Evolutionary conservation across 2,797 vertebrate species (phyloP), one percentile per base, ranked within the genome.

Genomic region (Pteronotus mesoamericanus): DNA sequence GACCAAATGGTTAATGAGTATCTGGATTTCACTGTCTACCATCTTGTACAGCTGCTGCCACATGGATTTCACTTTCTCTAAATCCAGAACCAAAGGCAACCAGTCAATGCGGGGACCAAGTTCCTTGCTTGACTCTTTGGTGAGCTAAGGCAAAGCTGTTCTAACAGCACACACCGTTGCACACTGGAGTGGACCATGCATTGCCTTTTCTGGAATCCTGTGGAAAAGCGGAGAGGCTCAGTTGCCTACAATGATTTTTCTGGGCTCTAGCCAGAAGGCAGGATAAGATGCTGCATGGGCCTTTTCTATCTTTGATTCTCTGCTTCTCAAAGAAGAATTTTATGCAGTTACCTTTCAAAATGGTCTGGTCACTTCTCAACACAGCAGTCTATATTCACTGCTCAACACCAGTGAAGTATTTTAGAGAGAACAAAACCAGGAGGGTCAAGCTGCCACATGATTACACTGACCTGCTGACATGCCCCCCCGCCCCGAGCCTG

Each of bases 361-460:
- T 9, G 66, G 44, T 5, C 42, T 53, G 53, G 42, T 9, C 29
- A 34, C 64, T 6, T 80, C n/a, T 39, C 6, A 77, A 46, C 37
- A 8, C 32, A 8, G 53, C n/a, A 14, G 51, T 29, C n/a, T 26
- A 0, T 32, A 2, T 15, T n/a, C 18, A 48, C 22, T 9, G 32
- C 53, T 93, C 22, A 44, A 9, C 5, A 11, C 11, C 0, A 7
- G 5, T 1, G 26, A 34, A 24, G 55, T 2, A 18, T 11, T 39
- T 75, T n/a, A 22, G 48, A 66, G 82, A 32, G 53, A 15, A 29
- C 19, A 48, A 18, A 57, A 7, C 18, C 0, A 1, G 26, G 26
- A 51, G 34, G 11, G 6, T 26, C 39, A 1, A 3, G 1, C 15
- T 2, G 14, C 3, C 14, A 55, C 12, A 15, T 24, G 4, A 6